Evolutionary conservation across 2,797 vertebrate genomes (phyloP), one percentile per base, ranked within the genome.

Genomic region (Muscicapa striata): DNA sequence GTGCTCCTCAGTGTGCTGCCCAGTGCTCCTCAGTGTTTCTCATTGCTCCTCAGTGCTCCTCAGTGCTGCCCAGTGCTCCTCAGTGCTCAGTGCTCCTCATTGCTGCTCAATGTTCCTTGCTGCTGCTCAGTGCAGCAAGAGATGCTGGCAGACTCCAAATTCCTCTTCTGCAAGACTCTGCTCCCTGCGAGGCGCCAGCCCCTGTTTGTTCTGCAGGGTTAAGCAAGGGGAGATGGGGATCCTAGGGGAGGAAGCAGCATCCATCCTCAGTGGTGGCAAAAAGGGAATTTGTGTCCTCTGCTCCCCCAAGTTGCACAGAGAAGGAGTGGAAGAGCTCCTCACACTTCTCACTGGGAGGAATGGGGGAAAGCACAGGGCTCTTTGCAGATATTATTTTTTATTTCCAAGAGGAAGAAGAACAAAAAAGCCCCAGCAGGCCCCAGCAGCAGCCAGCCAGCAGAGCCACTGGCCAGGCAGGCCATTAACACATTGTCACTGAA

Each of bases 1-100:
- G 0, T 12, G 34, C 10, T 26, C 0, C 13, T 9, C 54, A 73
- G 10, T 6, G 0, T 26, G 16, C 13, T 38, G 0, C 55, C 5
- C 55, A 11, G 0, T 4, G 29, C 5, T 40, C 0, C 30, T 6
- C 58, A 13, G 0, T 9, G 45, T 11, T 22, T 5, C 45, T 46
- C 45, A 46, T 0, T 10, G 36, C 8, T 32, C 0, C 34, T 7
- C 43, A 15, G 1, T 5, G 21, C 9, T 36, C 36, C 0, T 23
- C 46, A 46, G 7, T 46, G 11, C 46, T 26, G 23, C 57, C 15
- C 29, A 26, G 0, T 15, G 27, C 6, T 15, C 0, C 36, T 15
- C 57, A 20, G 1, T 6, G 8, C 6, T 36, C 0, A n/a, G n/a
- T n/a, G n/a, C n/a, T n/a, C n/a, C 26, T 11, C 32, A 7, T 13